Evolutionary conservation across 2,113 vertebrate species (phyloP).

Genomic region (Tonatia bakeri): DNA sequence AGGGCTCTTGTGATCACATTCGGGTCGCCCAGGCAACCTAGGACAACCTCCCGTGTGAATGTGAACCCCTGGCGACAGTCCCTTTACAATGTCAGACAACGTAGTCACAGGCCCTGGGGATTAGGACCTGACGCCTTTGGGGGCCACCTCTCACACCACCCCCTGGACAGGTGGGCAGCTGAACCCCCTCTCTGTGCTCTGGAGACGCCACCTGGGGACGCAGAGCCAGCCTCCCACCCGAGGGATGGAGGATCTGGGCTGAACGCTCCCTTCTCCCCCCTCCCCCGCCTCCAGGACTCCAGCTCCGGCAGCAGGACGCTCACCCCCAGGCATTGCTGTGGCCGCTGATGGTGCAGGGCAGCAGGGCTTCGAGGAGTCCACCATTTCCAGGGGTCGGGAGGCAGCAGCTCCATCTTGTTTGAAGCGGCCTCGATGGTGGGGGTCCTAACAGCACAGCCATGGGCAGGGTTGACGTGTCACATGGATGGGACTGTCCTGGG

Average conservation of each 20-base stretch:
- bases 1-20: neutral
- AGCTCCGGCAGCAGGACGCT: neutral
- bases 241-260: neutral
- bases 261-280: too few species aligned
- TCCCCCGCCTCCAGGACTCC: neutral
- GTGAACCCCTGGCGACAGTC: neutral
- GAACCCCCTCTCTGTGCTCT: neutral
- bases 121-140: neutral
- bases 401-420: rapidly evolving
- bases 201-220: neutral
- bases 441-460: neutral
- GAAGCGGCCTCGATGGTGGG: neutral
- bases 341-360: neutral
- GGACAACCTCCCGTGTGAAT: too few species aligned
- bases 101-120: too few species aligned
- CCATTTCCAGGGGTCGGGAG: rapidly evolving
- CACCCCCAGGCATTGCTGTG: neutral
- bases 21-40: too few species aligned
- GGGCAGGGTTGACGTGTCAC: rapidly evolving
- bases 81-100: neutral
- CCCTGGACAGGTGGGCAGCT: too few species aligned
- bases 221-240: neutral
- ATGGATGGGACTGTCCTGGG: neutral
- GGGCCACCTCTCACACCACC: rapidly evolving
- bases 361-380: too few species aligned